Evolutionary conservation across 1,140 invertebrate species (phyloP).

Genomic region (Gyrodactylus bullatarudis): DNA sequence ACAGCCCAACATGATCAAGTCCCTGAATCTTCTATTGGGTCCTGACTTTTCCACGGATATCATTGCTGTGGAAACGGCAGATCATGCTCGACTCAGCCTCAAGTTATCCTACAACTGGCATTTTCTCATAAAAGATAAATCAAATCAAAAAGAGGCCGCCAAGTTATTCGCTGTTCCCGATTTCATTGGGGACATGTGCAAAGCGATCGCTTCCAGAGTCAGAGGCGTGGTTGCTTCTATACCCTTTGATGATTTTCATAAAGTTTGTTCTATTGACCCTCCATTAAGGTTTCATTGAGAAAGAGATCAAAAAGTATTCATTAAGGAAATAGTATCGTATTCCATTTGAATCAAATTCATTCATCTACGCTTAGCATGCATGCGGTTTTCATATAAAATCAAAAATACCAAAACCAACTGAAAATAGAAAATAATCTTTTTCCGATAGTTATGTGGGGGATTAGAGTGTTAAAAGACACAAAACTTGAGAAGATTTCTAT

Average conservation of each 20-base stretch:
- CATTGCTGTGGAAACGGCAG: conserved; percentile 17
- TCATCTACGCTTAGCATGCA: no score
- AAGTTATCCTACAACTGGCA: conserved; percentile 16
- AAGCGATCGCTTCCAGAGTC: conserved; percentile 15
- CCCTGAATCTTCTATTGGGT: conserved; percentile 16
- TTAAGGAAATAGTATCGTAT: no score
- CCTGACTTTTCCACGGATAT: conserved; percentile 18
- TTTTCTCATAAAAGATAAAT: conserved; percentile 13
- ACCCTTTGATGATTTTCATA: conserved; percentile 17
- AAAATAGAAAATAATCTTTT: neutral
- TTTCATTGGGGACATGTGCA: conserved; percentile 17
- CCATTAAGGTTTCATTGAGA: conserved; percentile 13
- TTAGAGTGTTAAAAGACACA: no score
- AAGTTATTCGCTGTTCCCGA: conserved; percentile 15
- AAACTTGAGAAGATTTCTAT: no score
- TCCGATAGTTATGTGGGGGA: no score
- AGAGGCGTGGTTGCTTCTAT: conserved; percentile 13
- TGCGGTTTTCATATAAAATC: no score
- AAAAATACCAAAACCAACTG: neutral
- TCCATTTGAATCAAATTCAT: no score
- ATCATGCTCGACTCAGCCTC: conserved; percentile 15
- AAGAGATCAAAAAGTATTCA: no score
- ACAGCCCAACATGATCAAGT: conserved; percentile 13
- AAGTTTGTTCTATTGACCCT: conserved; percentile 11
- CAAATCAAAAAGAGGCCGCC: conserved; percentile 11